Base-by-base conservation (phyloP, 2,888 invertebrate genomes). In the Brenthis hecate region DNA sequence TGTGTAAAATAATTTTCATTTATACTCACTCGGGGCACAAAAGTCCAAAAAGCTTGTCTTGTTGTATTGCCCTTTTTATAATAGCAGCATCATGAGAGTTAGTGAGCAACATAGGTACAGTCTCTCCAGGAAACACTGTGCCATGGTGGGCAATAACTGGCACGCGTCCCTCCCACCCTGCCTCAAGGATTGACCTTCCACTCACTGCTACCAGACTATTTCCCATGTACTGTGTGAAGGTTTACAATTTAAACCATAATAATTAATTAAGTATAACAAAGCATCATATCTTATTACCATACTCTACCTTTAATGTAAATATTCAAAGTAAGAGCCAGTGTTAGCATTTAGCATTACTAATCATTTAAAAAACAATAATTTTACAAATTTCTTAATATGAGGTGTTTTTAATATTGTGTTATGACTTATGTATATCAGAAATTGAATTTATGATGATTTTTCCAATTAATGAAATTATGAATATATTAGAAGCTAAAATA, bases 61-160 rank as follows among this genome's bases (percentile, higher is more conserved):
- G 66, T 3, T 75, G 73, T 57, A 91, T 81, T 56, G 83, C 81
- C 3, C 73, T 61, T 1, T 74, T 68, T 13, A 88, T 76, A n/a
- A 83, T 56, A 13, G 72, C 72, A 2, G 82, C 81, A 71, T 88
- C 86, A 54, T 77, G 75, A 0, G 75, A 69, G 73, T 84, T 75
- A 28, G 79, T 76, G 73, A 92, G 79, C 75, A 91, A 78, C 88
- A 93, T 85, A 71, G 93, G 93, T 75, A 93, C 88, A 0, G 86
- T 88, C 82, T 93, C 92, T 11, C 93, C 93, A 1, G 93, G 93
- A 80, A 92, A 93, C 77, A 93, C 87, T 50, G 84, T 82, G 47
- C 86, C 85, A 70, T 82, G 85, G 77, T 89, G 89, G 57, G 85
- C 85, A 73, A 81, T 71, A 71, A 78, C 86, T 2, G 90, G 86